Percentiles rank a stretch among this genome's conserved stretches.
Evolutionary conservation across 2,113 vertebrate species (phyloP).

Genomic region (Hydrolagus affinis): DNA sequence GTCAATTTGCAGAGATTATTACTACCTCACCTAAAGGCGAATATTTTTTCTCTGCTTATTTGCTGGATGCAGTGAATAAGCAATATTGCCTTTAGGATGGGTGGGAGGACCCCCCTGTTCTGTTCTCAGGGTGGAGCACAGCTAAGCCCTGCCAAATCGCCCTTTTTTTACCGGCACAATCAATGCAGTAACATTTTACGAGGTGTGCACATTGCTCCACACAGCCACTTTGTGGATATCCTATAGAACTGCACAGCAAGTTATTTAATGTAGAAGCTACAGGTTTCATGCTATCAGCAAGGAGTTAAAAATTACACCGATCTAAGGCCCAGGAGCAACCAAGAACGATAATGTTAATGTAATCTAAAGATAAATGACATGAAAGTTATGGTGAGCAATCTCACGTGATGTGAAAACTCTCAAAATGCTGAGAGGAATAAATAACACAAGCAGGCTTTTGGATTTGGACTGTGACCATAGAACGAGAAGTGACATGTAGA

Average conservation of each 20-base stretch:
- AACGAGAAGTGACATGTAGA: not conserved
- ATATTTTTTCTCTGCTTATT: not conserved
- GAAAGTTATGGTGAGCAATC: not conserved
- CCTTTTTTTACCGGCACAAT: not conserved
- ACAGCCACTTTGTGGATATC: not conserved
- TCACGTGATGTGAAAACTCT: not conserved
- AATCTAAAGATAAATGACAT: not conserved
- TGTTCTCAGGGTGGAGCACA: not conserved
- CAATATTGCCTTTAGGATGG: not conserved
- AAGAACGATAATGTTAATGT: not conserved
- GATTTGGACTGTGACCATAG: not conserved
- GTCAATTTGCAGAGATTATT: not conserved
- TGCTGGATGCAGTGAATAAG: no score
- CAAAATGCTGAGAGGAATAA: not conserved
- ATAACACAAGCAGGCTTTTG: not conserved
- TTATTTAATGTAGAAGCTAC: not conserved
- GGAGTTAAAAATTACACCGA: not conserved
- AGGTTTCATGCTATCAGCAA: not conserved
- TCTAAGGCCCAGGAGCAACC: not conserved
- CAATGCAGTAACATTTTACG: not conserved
- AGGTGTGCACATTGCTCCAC: conserved; percentile 2
- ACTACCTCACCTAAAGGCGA: not conserved
- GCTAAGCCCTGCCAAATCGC: not conserved
- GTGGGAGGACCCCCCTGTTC: not conserved
- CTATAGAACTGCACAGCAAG: not conserved